Base-by-base conservation (phyloP, 2,797 vertebrate species). In the Pangasius djambal region DNA sequence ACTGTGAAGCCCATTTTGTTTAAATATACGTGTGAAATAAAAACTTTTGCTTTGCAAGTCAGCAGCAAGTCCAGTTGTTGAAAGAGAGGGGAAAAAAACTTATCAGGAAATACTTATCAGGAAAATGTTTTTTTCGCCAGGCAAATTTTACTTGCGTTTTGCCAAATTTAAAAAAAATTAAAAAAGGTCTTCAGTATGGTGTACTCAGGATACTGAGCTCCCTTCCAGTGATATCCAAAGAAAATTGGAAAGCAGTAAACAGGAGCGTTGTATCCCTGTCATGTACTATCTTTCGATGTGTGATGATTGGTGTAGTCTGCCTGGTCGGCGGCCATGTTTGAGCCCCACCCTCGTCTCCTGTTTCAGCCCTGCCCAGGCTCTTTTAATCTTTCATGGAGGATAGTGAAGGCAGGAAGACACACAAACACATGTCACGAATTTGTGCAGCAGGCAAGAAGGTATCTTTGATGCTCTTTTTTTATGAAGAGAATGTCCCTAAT, bases 311-410 rank as follows among this genome's bases (percentile, higher is more conserved):
- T 40, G 16, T 40, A 79, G 40, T 57, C 55, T 28, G 69, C 37
- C 57, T 34, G 67, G 48, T 82, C 44, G 61, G 61, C 52, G 48
- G 78, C 88, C 40, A 20, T 83, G 83, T 84, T 61, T 67, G 81
- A 69, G 10, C 74, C 85, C 55, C 74, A 20, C 70, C 72, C 74
- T 75, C 65, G 28, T 67, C 83, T 88, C 85, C 18, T 2, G 57
- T 90, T 88, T 89, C 89, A 65, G 86, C 37, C 25, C 15, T 50
- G 12, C 88, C 87, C 70, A 22, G 10, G 37, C 83, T 85, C 75
- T 83, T 67, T 88, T 10, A 85, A 85, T 88, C 61, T 89, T 88
- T 87, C 61, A 89, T 90, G 82, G 52, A 34, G 48, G 65, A 84
- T 86, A 28, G 25, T 50, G 52, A 40, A 81, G 16, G 28, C 57